Percentiles rank a stretch among this genome's conserved stretches.
These are phyloP conservation scores for Piprites chloris DNA, from an alignment of 2,113 vertebrate species.

Conservation along the genomic window DNA sequence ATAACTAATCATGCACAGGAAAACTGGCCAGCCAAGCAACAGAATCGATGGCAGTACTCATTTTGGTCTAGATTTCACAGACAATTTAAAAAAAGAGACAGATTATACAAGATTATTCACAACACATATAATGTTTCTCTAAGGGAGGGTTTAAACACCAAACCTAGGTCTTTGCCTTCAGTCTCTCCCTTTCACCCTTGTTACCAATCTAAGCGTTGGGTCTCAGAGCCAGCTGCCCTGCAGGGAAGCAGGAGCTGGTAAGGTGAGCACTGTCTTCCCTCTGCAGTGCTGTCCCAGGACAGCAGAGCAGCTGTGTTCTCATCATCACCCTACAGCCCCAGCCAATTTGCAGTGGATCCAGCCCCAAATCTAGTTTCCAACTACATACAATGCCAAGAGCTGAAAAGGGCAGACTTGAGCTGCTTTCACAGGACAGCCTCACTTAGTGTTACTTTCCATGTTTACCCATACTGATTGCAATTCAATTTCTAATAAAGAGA, in stretches of 20 bases:
- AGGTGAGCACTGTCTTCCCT: background rate
- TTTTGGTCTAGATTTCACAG: background rate
- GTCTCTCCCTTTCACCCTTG: background rate
- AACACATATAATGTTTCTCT: background rate
- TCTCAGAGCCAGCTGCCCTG: background rate
- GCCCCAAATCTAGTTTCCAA: background rate
- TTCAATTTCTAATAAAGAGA: background rate
- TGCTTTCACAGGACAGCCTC: background rate
- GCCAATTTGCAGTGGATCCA: background rate
- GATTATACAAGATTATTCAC: background rate
- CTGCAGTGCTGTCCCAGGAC: background rate
- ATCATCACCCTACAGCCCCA: background rate
- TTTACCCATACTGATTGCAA: background rate
- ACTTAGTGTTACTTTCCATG: background rate
- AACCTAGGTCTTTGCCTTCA: background rate
- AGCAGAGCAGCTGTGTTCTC: background rate
- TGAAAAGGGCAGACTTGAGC: background rate
- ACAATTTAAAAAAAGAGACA: background rate
- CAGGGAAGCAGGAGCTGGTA: background rate
- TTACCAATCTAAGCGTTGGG: background rate
- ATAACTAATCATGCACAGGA: background rate
- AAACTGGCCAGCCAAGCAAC: background rate
- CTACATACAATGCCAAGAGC: background rate
- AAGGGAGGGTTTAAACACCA: background rate
- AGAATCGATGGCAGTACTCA: background rate